Base-by-base conservation (phyloP, 2,888 invertebrate species). In the Ennomos quercinarius region DNA sequence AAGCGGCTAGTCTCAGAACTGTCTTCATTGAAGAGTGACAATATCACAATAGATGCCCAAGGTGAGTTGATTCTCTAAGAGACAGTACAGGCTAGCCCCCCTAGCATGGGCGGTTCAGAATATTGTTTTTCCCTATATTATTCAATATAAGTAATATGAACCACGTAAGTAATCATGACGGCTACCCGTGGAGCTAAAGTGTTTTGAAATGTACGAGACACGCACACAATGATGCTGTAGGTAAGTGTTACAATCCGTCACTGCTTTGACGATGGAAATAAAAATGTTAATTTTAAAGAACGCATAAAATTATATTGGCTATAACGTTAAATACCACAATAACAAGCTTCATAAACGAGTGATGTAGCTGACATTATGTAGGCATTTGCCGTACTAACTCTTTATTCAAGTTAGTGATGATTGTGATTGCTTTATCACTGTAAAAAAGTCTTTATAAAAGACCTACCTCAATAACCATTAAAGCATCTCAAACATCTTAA, bases 31-130 rank as follows among this genome's bases (percentile, higher is more conserved):
- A 67, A 74, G 12, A 80, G 78, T 60, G 82, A 84, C 11, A 57
- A 76, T 36, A 75, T 76, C 63, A 68, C 70, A 37, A 73, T 79
- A 13, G 77, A 79, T 35, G 77, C 88, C 10, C 88, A 89, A 79
- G 91, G 91, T 91, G 41, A 71, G 84, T 74, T 9, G 5, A 35
- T 42, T 34, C n/a, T 43, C n/a, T 1, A 27, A 27, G 0, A 6
- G 5, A 27, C 5, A 27, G 5, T 27, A 6, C 6, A 6, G 4
- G 6, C 27, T 27, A 27, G 27, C 27, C 17, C 17, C 17, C 4
- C 4, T 17, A 2, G 17, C 17, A 17, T 27, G 27, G 27, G 6
- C 6, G 27, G 27, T 27, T 4, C 27, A 27, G 6, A 27, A 6
- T 2, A 27, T 6, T 6, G 27, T 3, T 27, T 27, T 27, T 27